Evolutionary conservation across 2,888 invertebrate genomes (phyloP), one percentile per base, ranked within the genome.

Genomic region (Scrobipalpa atriplicella): DNA sequence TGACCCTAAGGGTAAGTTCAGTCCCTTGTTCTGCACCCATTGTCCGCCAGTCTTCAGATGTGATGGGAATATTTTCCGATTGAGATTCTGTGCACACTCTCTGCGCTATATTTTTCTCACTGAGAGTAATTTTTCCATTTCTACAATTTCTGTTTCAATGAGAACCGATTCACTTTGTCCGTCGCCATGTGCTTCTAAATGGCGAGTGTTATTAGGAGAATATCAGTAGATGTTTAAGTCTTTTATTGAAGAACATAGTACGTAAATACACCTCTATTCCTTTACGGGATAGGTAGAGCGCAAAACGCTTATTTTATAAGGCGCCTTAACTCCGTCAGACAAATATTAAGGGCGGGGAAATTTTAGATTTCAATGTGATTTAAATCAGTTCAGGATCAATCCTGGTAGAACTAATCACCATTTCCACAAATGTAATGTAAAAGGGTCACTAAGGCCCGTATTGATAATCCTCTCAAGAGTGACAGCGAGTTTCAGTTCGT

Each of bases 1-100:
- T n/a, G n/a, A n/a, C n/a, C n/a, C n/a, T n/a, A n/a, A n/a, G n/a
- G 8, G 38, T 61, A 61, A 61, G 61, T 61, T 41, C 19, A 39
- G 41, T 61, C 61, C 41, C 41, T 61, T 41, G 61, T 61, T 61
- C 61, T 16, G 1, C 8, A 16, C 16, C 51, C 51, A 63, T 63
- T 63, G 63, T 63, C 52, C 51, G 16, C 19, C 16, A 36, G 29
- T 62, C 62, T 16, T 38, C 51, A 52, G 51, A 63, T 51, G 63
- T 51, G 63, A 51, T 52, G 63, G 21, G 63, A 63, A 63, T 63
- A 63, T 61, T 61, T 61, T 21, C n/a, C 11, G 5, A 61, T 41
- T 61, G 61, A 39, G 41, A 61, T 61, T 61, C 61, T 39, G 61
- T 61, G 16, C 61, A 61, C 61, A 61, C 39, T 18, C 61, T 61